Base-by-base conservation (phyloP, 2,888 invertebrate genomes). In the Cerastoderma edule region DNA sequence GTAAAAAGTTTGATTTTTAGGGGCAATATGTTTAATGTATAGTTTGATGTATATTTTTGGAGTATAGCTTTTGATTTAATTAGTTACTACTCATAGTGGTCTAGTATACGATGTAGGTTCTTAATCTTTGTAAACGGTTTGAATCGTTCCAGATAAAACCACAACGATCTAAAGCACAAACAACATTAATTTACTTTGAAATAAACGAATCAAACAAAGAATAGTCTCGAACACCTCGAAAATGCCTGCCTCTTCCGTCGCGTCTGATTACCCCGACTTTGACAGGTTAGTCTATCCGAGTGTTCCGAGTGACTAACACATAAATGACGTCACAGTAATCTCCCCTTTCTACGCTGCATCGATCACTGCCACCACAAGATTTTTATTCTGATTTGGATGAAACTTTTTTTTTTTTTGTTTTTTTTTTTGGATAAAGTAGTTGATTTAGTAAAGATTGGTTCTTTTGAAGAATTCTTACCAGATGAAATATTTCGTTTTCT, bases 171-270 rank as follows among this genome's bases (percentile, higher is more conserved):
- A 57, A n/a, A n/a, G 8, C 32, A 33, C 33, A 32, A 16, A 22
- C 33, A 57, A 57, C 5, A 30, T 35, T 13, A 8, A 50, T 35
- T 30, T 64, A 24, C 5, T 19, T 64, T 19, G n/a, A 64, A 64
- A 39, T 19, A 44, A 44, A 64, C 16, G 16, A 24, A 28, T 39
- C 30, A 48, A 67, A 57, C 30, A 13, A n/a, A n/a, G n/a, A n/a
- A n/a, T n/a, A n/a, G n/a, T n/a, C n/a, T n/a, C n/a, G n/a, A n/a
- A n/a, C n/a, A n/a, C n/a, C n/a, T n/a, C 56, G 48, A 69, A 22
- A 28, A 75, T 75, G 70, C 67, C 70, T 28, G 66, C 70, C 53
- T 70, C 75, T 44, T 67, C 75, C 24, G 44, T 75, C 35, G 39
- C 33, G 57, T 57, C 74, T 8, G 54, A 69, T 39, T 75, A 63